Base-by-base conservation (phyloP, 2,888 invertebrate genomes). In the Cordilura impudica region DNA sequence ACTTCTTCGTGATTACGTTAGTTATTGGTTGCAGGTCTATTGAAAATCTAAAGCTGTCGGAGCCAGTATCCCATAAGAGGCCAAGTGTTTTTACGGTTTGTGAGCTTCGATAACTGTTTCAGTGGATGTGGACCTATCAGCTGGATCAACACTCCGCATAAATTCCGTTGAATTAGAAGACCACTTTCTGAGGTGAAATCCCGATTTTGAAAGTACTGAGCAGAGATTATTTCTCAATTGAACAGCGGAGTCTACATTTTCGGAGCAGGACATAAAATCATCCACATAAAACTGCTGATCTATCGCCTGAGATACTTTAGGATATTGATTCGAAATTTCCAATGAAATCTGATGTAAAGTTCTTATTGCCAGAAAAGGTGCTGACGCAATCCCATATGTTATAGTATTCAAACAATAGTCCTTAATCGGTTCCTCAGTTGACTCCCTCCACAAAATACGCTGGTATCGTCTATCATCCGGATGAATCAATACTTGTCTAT, bases 51-150 rank as follows among this genome's bases (percentile, higher is more conserved):
- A 69, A 69, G 10, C 0, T 4, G 8, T 56, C 63, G 2, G 21
- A 10, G n/a, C 16, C 19, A n/a, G 72, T 56, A 35, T 72, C 56
- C 72, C 65, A 73, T 14, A 23, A 39, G 4, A 65, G 29, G 1
- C 73, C 65, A 47, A 65, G 65, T 16, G 73, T 65, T 14, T 58
- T 65, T 10, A 65, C 39, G 12, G 63, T 49, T 8, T 65, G 29
- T 4, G 58, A 21, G 85, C 84, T 6, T 85, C 45, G 35, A 63
- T 31, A 8, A 31, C 8, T 10, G 49, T 29, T 14, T 19, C 21
- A 2, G 12, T 29, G 3, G 16, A 19, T n/a, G 49, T 29, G 26
- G 29, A n/a, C n/a, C 35, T 26, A 26, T 73, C 35, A 14, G 12
- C 2, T 3, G 14, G 4, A 16, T 49, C 23, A 21, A 65, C 35